Conservation (phyloP, 2,797 vertebrate species). For the Pagetopsis macropterus region DNA sequence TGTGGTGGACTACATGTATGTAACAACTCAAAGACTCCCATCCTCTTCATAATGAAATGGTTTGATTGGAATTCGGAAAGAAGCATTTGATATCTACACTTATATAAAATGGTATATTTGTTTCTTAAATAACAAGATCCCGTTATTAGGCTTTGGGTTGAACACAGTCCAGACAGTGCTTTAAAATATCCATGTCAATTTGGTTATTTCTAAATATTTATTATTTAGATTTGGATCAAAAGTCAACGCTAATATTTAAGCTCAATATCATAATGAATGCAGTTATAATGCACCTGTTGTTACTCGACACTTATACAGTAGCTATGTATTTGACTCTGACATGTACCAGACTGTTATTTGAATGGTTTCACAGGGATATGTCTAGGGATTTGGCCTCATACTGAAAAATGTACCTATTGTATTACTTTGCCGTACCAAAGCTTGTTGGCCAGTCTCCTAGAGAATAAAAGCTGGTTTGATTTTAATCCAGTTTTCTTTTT, state of each 20-base stretch:
- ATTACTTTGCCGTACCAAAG: background rate
- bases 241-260: slow-evolving; percentile 2
- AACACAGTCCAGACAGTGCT: background rate
- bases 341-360: slow-evolving; percentile 20
- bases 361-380: slow-evolving; percentile 22
- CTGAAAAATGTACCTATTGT: slow-evolving; percentile 4
- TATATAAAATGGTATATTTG: background rate
- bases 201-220: background rate
- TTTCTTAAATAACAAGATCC: background rate
- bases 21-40: slow-evolving; percentile 21
- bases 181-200: background rate
- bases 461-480: slow-evolving; percentile 24
- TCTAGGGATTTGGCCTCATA: slow-evolving; percentile 3
- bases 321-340: slow-evolving; percentile 23
- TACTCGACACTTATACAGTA: slow-evolving; percentile 29
- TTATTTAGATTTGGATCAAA: background rate
- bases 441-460: background rate
- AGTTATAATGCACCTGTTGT: slow-evolving; percentile 23
- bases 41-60: background rate
- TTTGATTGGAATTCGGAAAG: slow-evolving; percentile 2
- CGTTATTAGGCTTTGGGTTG: background rate
- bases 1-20: slow-evolving; percentile 26
- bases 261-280: slow-evolving; percentile 11
- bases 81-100: background rate
- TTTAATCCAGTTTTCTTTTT: slow-evolving; percentile 14